Evolutionary conservation across 2,888 invertebrate genomes (phyloP), one percentile per base, ranked within the genome.

Genomic region (Drosophila robusta): DNA sequence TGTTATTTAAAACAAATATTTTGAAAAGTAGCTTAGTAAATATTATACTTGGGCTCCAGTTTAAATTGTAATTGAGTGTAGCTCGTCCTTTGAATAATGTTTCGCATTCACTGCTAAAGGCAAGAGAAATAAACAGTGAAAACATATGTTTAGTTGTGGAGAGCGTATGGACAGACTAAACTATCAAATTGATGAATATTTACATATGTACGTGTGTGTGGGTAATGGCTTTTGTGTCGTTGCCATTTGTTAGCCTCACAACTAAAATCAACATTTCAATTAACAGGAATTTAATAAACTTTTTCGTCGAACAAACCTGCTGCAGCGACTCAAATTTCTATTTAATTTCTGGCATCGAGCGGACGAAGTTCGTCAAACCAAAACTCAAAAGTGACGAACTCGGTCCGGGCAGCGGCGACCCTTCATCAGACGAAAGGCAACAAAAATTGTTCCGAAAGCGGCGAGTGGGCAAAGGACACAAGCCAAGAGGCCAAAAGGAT

Each of bases 321-420:
- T 70, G 42, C 42, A 56, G 51, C 64, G 45, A 62, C 62, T 76
- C 45, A 69, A 76, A 77, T 73, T 75, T 76, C 61, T 58, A 72
- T 75, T 76, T 68, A 63, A 76, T 69, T 76, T 72, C 50, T 36
- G 64, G 46, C 56, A 76, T 50, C 52, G 64, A 64, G 56, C 50
- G 75, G 74, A 70, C 70, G 64, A 80, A 86, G 83, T 83, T 83
- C 88, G 86, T 81, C 81, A 86, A 79, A 68, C 70, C 73, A 71
- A 78, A 86, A 79, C 78, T 83, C 72, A 81, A 77, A 79, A 78
- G 75, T 80, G 81, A 86, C 79, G 86, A 86, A 83, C 86, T 86
- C 83, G 71, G 70, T 44, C 44, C 69, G 36, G 49, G 11, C 39
- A 24, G 14, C 16, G 70, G 51, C 61, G 76, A 71, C 67, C 83